These are phyloP conservation scores for Australoheros facetus DNA, from an alignment of 2,797 vertebrate species.

Conservation along the genomic window DNA sequence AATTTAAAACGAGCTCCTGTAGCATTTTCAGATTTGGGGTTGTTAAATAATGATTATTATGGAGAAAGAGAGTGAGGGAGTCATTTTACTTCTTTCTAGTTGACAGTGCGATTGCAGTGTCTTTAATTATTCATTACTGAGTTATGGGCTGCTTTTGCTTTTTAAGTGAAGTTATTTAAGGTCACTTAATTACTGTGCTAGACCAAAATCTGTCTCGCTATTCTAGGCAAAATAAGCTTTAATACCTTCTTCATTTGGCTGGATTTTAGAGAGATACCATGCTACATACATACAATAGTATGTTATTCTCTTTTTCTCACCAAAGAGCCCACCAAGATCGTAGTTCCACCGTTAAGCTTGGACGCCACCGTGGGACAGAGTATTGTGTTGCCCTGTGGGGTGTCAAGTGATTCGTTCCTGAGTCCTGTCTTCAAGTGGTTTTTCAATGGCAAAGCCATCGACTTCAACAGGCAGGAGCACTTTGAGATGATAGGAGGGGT, in stretches of 20 bases:
- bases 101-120: slow-evolving; percentile 60
- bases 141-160: slow-evolving; percentile 42
- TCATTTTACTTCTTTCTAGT: slow-evolving; percentile 36
- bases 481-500: slow-evolving; percentile 90
- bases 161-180: slow-evolving; percentile 65
- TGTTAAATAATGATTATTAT: slow-evolving; percentile 66
- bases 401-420: slow-evolving; percentile 84
- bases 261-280: slow-evolving; percentile 24
- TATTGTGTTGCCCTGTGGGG: slow-evolving; percentile 88
- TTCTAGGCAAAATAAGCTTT: slow-evolving; percentile 53
- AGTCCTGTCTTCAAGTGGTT: slow-evolving; percentile 86
- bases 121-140: slow-evolving; percentile 70
- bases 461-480: slow-evolving; percentile 84
- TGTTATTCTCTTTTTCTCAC: background rate
- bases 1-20: slow-evolving; percentile 69
- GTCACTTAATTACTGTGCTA: slow-evolving; percentile 64
- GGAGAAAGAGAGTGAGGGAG: slow-evolving; percentile 21
- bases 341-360: slow-evolving; percentile 81
- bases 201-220: slow-evolving; percentile 44
- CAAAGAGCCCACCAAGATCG: slow-evolving; percentile 86
- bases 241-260: slow-evolving; percentile 49
- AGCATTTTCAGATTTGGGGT: slow-evolving; percentile 53
- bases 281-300: background rate
- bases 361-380: slow-evolving; percentile 89
- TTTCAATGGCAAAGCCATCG: slow-evolving; percentile 85